phyloP scores from a whole-genome alignment of 2,797 vertebrate species.

The Pseudochirops corinnae region DNA sequence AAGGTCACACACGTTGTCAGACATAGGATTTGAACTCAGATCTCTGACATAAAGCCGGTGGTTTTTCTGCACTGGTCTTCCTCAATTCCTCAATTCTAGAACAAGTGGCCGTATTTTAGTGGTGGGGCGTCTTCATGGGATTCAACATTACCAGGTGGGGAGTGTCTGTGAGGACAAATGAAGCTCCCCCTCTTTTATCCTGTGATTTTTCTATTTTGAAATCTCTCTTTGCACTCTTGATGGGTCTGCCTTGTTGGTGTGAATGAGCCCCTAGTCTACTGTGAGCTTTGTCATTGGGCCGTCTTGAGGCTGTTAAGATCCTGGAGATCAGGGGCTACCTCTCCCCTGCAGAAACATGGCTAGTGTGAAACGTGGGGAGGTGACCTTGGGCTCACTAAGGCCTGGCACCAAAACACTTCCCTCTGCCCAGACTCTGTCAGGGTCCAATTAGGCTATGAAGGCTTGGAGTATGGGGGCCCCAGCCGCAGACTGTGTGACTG shows the following conservation, averaged over 20 bases:
- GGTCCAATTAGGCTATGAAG: neutral
- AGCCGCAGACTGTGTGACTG: neutral
- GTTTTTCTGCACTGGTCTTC: neutral
- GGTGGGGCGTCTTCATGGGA: neutral
- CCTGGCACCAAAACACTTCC: neutral
- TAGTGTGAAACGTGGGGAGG: neutral
- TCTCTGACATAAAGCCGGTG: too few relatives aligned
- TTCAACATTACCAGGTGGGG: neutral
- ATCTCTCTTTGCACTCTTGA: accelerated
- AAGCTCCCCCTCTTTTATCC: neutral
- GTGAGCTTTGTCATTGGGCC: accelerated
- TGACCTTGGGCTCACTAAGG: neutral
- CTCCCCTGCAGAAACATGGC: accelerated
- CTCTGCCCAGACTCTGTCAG: neutral
- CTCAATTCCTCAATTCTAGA: neutral
- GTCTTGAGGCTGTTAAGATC: accelerated
- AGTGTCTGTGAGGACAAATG: neutral
- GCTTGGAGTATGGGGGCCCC: neutral
- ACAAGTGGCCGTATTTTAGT: neutral
- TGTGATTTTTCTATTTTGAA: neutral
- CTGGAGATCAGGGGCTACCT: neutral
- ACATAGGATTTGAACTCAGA: too few relatives aligned
- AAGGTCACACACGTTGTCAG: neutral
- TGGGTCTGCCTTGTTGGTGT: neutral
- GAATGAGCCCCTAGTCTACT: neutral